Percentiles rank a stretch among this genome's conserved stretches.
Evolutionary conservation across 2,888 invertebrate genomes (phyloP).

Genomic region (Leucania comma): DNA sequence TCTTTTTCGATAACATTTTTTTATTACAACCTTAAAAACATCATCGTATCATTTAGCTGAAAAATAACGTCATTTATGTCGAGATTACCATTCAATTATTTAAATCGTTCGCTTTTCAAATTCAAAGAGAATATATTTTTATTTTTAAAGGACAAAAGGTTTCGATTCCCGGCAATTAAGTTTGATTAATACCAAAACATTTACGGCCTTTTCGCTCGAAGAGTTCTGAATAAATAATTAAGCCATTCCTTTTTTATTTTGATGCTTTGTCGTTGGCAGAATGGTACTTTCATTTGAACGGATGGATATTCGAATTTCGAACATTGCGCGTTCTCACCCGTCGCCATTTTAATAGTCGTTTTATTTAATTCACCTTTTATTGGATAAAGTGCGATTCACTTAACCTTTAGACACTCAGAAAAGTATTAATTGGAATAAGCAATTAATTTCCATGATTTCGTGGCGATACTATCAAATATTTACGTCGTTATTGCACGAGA

Average conservation of each 20-base stretch:
- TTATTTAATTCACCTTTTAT: conserved; percentile 38
- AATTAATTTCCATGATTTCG: conserved; percentile 19
- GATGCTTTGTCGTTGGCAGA: conserved; percentile 53
- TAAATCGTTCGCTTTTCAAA: conserved; percentile 24
- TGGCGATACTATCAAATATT: conserved; percentile 26
- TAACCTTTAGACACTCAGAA: conserved; percentile 13
- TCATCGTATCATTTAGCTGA: neutral
- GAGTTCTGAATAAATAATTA: conserved; percentile 70
- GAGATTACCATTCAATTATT: neutral
- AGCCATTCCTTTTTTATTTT: conserved; percentile 65
- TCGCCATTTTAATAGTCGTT: conserved; percentile 34
- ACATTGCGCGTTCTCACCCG: neutral
- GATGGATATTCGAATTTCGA: conserved; percentile 36
- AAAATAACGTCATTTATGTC: neutral
- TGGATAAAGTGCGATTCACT: conserved; percentile 11
- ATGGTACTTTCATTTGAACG: conserved; percentile 47
- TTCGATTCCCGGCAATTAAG: conserved; percentile 50
- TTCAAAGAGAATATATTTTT: neutral
- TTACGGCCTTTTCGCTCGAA: conserved; percentile 42
- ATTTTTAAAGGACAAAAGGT: conserved; percentile 10
- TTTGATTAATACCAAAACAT: conserved; percentile 49
- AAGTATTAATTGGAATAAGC: conserved; percentile 26
- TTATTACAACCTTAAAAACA: neutral
- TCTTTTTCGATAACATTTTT: neutral
- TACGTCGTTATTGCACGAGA: conserved; percentile 1